These are phyloP conservation scores for Myiozetetes cayanensis DNA, from an alignment of 2,113 vertebrate genomes.

Conservation along the genomic window DNA sequence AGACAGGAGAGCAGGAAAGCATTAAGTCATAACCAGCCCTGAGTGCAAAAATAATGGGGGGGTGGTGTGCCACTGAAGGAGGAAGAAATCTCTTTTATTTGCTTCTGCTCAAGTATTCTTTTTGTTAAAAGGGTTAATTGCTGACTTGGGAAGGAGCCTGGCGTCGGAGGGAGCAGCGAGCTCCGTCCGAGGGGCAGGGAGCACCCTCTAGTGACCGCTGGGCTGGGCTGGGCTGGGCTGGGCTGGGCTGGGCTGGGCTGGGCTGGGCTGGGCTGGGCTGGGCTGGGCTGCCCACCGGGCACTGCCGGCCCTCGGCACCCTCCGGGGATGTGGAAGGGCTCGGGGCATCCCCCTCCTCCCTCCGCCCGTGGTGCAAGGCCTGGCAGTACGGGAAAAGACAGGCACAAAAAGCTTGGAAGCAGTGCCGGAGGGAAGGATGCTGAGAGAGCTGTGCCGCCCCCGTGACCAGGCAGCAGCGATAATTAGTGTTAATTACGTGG, in stretches of 20 bases:
- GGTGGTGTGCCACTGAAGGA: neutral
- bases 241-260: neutral
- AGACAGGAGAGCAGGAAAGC: neutral
- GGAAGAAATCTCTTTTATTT: neutral
- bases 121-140: neutral
- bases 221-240: neutral
- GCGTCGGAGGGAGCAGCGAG: neutral
- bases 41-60: no score
- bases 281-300: neutral
- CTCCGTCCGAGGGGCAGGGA: conserved; percentile 33
- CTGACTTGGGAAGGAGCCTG: neutral
- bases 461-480: neutral
- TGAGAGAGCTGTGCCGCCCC: accelerated
- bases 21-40: neutral
- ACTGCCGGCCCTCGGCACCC: neutral
- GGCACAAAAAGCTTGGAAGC: neutral
- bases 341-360: neutral
- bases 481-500: neutral
- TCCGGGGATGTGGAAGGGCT: accelerated
- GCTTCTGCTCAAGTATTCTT: neutral
- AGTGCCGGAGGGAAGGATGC: neutral
- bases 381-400: neutral
- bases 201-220: conserved; percentile 74
- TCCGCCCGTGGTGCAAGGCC: neutral
- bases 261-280: neutral